Base-by-base conservation (phyloP, 1,140 invertebrate genomes). In the Orchesella cincta region DNA sequence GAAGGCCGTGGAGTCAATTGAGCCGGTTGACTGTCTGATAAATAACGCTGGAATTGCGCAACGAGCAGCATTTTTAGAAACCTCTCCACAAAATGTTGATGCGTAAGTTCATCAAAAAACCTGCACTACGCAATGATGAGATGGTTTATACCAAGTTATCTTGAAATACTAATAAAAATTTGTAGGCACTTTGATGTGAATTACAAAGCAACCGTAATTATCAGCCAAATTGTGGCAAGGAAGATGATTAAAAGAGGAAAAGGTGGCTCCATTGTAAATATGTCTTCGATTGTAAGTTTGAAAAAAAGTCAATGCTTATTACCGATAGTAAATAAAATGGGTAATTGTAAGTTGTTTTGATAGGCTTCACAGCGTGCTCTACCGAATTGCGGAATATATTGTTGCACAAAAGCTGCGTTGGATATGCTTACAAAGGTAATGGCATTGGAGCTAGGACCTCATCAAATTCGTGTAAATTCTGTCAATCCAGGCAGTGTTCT, bases 121-220 rank as follows among this genome's bases (percentile, higher is more conserved):
- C n/a, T n/a, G n/a, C n/a, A n/a, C n/a, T n/a, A n/a, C n/a, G n/a
- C n/a, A n/a, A n/a, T n/a, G n/a, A n/a, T n/a, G n/a, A n/a, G n/a
- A n/a, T n/a, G n/a, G n/a, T n/a, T n/a, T n/a, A n/a, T n/a, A n/a
- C n/a, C n/a, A n/a, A n/a, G n/a, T n/a, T n/a, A n/a, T n/a, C n/a
- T n/a, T n/a, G n/a, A n/a, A n/a, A n/a, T n/a, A n/a, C n/a, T n/a
- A n/a, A n/a, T n/a, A n/a, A n/a, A n/a, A n/a, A n/a, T n/a, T n/a
- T n/a, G n/a, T n/a, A n/a, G n/a, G n/a, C n/a, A n/a, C n/a, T 92
- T 94, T 83, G 86, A 90, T 84, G 86, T 95, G 0, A 97, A 98
- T 87, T 90, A 95, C 0, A 95, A 95, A 87, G 88, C 92, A 2
- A 86, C 93, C 0, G 88, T 97, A 31, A 94, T 94, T 84, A 89